Evolutionary conservation across 2,113 vertebrate species (phyloP).

Genomic region (Octodon degus): DNA sequence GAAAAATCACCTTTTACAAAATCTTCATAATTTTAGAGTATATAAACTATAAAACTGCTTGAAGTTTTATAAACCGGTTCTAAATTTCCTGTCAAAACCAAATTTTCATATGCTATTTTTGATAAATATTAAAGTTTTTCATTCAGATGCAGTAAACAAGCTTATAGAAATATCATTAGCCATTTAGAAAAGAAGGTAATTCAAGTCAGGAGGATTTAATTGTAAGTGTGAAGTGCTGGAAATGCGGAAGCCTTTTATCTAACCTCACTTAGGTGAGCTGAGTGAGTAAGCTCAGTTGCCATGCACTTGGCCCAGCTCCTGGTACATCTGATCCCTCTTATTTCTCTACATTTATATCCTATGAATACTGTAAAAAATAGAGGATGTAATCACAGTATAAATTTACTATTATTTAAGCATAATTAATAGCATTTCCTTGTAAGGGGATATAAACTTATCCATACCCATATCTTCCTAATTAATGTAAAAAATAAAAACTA

Average conservation of each 20-base stretch:
- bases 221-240: not conserved
- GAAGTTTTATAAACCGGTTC: not conserved
- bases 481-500: not conserved
- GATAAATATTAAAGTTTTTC: constrained; percentile 18
- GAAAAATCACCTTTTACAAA: not conserved
- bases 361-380: not conserved
- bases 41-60: not conserved
- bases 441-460: not conserved
- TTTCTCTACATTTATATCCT: constrained; percentile 5
- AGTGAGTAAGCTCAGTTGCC: not conserved
- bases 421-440: not conserved
- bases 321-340: not conserved
- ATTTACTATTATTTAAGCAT: constrained; percentile 35
- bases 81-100: constrained; percentile 45
- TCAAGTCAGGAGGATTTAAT: not conserved
- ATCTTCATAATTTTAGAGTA: not conserved
- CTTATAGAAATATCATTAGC: not conserved
- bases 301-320: not conserved
- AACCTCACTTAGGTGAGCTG: not conserved
- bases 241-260: not conserved
- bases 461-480: not conserved
- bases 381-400: not conserved
- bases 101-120: not conserved
- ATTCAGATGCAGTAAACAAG: not conserved
- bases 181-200: constrained; percentile 16